Evolutionary conservation across 2,888 invertebrate species (phyloP).

Genomic region (Xestia c-nigrum): DNA sequence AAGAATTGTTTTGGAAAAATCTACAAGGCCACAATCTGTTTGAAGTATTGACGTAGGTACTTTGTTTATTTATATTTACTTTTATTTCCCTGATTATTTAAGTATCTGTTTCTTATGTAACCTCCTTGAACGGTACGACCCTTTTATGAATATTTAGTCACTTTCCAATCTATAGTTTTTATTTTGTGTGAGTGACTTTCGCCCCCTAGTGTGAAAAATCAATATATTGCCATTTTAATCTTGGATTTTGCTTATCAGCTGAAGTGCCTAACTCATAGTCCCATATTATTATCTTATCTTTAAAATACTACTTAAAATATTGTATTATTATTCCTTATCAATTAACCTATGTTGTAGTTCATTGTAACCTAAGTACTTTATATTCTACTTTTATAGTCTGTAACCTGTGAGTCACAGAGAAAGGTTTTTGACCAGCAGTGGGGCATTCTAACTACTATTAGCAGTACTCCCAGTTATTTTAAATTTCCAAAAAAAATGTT

Average conservation of each 20-base stretch:
- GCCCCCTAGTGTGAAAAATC: neutral
- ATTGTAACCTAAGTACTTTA: too few species aligned
- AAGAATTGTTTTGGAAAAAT: constrained; percentile 66
- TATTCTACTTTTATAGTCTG: too few species aligned
- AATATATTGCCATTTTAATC: neutral
- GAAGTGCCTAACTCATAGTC: neutral
- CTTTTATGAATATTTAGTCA: neutral
- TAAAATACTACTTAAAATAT: neutral
- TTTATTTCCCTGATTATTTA: neutral
- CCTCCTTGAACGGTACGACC: neutral
- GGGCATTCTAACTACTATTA: neutral
- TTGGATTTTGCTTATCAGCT: neutral
- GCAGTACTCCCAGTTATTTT: neutral
- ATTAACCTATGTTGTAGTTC: neutral
- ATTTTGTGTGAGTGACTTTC: neutral
- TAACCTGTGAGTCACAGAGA: neutral
- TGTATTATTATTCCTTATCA: neutral
- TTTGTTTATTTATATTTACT: constrained; percentile 7
- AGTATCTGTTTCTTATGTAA: neutral
- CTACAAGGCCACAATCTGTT: constrained; percentile 63
- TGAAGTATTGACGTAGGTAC: constrained; percentile 42
- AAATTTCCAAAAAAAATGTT: too few species aligned
- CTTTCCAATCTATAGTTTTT: neutral
- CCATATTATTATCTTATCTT: neutral
- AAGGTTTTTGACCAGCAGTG: neutral